Evolutionary conservation across 2,113 vertebrate species (phyloP).

Genomic region (Leucosticte australis): DNA sequence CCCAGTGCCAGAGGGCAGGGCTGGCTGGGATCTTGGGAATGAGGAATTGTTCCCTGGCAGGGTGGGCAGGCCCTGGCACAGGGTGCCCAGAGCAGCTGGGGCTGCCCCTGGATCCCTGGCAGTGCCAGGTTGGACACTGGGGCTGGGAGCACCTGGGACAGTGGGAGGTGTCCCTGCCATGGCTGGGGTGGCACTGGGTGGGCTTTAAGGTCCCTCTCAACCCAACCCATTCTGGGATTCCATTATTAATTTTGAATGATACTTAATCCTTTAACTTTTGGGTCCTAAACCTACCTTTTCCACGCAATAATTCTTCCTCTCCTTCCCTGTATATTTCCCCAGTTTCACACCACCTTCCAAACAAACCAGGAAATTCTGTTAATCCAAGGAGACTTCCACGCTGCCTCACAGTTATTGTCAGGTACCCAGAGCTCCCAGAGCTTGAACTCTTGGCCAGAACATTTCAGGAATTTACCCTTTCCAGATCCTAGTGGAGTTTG

Average conservation of each 20-base stretch:
- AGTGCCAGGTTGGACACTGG: background rate
- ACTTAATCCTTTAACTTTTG: background rate
- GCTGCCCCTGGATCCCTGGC: background rate
- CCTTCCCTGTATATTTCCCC: background rate
- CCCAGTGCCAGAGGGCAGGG: background rate
- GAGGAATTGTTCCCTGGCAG: background rate
- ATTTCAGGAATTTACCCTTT: background rate
- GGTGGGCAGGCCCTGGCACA: background rate
- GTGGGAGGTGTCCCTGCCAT: background rate
- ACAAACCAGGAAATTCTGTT: background rate
- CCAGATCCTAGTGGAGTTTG: background rate
- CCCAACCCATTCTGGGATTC: background rate
- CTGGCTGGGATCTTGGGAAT: background rate
- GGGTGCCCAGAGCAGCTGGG: background rate
- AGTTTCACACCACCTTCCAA: background rate
- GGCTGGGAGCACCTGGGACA: background rate
- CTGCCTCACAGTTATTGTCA: too few species aligned
- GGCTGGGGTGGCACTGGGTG: fast-evolving
- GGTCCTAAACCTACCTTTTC: background rate
- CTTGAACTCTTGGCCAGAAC: background rate
- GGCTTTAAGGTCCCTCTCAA: fast-evolving
- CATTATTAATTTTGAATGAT: background rate
- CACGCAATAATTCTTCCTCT: background rate
- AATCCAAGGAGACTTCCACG: background rate
- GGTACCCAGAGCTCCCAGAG: background rate